A percentile compares a stretch with the other conserved stretches of the same genome.
phyloP scores from a whole-genome alignment of 2,113 vertebrate genomes.

The Calonectris borealis region DNA sequence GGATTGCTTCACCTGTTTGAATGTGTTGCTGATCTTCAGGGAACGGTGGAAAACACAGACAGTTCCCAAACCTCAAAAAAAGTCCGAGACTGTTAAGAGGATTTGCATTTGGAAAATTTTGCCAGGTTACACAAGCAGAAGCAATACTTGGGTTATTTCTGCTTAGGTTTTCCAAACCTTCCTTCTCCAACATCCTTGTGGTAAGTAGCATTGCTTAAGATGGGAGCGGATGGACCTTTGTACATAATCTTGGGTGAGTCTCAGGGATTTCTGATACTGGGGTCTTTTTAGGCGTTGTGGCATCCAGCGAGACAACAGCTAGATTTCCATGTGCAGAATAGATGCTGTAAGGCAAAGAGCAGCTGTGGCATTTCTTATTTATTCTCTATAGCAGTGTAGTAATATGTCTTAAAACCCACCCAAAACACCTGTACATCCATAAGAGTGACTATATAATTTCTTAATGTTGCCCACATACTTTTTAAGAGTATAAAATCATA shows the following conservation, averaged over 20 bases:
- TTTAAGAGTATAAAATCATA: neutral
- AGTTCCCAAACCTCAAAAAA: conserved; percentile 40
- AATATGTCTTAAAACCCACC: neutral
- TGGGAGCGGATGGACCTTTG: neutral
- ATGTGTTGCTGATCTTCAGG: neutral
- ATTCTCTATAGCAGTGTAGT: neutral
- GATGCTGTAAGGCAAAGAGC: neutral
- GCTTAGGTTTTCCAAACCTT: conserved; percentile 14
- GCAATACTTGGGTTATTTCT: conserved; percentile 24
- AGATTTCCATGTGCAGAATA: neutral
- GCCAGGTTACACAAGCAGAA: conserved; percentile 33
- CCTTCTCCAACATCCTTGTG: neutral
- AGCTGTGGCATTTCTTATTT: neutral
- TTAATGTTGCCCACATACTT: neutral
- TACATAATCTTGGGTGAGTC: neutral
- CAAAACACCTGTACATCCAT: neutral
- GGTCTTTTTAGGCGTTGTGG: neutral
- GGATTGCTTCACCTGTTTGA: neutral
- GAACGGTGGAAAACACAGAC: neutral
- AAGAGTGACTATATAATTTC: accelerated
- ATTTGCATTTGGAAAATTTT: conserved; percentile 18
- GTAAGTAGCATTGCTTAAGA: neutral
- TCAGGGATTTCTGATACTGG: neutral
- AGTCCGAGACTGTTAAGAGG: neutral
- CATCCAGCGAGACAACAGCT: neutral